Percentiles rank a stretch among this genome's conserved stretches.
Conservation (phyloP, 2,888 invertebrate species). For the Megastigmus dorsalis region DNA sequence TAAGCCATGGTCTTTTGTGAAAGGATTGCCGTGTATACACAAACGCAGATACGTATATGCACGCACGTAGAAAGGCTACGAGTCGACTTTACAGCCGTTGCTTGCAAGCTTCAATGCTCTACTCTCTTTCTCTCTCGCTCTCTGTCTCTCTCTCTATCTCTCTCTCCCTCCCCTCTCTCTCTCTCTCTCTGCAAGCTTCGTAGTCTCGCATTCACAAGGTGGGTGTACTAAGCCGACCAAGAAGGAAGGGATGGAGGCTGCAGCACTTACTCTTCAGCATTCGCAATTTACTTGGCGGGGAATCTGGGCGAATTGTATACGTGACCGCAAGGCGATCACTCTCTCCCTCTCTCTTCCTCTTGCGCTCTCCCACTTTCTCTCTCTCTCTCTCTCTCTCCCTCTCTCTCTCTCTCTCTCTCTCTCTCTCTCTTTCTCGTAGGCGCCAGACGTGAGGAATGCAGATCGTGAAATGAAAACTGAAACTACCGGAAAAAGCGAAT, state of each 20-base stretch:
- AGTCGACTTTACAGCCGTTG: conserved; percentile 15
- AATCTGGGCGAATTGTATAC: conserved; percentile 51
- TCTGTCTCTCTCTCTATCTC: neutral
- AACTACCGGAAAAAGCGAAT: neutral
- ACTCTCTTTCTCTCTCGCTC: neutral
- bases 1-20: neutral
- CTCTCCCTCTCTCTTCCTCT: too few relatives aligned
- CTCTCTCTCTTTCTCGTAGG: conserved; percentile 18
- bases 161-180: neutral
- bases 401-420: conserved; percentile 37
- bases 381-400: conserved; percentile 37
- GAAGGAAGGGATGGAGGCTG: neutral
- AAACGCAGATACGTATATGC: too few relatives aligned
- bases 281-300: conserved; percentile 47
- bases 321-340: conserved; percentile 44
- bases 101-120: neutral
- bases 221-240: too few relatives aligned
- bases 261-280: conserved; percentile 37
- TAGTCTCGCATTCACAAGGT: neutral
- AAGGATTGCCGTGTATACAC: neutral
- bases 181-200: neutral
- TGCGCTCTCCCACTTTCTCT: too few relatives aligned
- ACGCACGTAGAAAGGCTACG: neutral
- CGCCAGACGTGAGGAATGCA: conserved; percentile 27
- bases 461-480: conserved; percentile 48